phyloP scores from a whole-genome alignment of 2,797 vertebrate genomes.

The Mormyrus proboscirostris region DNA sequence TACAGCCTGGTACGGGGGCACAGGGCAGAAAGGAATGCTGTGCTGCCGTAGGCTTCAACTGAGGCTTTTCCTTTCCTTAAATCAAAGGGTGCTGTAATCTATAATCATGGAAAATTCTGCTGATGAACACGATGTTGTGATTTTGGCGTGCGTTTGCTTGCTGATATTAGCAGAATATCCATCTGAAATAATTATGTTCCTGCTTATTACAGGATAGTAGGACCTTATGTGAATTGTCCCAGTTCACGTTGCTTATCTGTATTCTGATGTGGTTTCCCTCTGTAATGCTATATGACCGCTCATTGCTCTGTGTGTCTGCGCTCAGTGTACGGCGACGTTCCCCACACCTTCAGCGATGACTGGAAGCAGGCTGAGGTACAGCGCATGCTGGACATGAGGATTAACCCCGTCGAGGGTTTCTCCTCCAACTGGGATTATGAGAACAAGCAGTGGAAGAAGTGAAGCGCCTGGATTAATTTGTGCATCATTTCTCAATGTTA shows the following conservation, averaged over 20 bases:
- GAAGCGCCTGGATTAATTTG: conserved; percentile 52
- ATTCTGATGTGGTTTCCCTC: background rate
- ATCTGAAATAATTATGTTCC: background rate
- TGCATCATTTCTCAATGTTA: conserved; percentile 53
- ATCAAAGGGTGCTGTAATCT: background rate
- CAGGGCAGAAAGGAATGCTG: background rate
- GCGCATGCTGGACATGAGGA: conserved; percentile 86
- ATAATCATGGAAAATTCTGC: background rate
- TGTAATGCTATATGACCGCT: background rate
- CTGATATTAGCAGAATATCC: background rate
- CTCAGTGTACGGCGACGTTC: conserved; percentile 78
- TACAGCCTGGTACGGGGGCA: background rate
- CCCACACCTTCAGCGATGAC: conserved; percentile 72
- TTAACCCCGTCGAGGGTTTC: conserved; percentile 75
- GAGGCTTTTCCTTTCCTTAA: background rate
- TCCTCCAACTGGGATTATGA: conserved; percentile 87
- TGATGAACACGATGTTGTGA: background rate
- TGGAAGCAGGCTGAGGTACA: conserved; percentile 75
- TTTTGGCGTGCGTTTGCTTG: background rate
- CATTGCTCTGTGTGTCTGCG: background rate
- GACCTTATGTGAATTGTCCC: background rate
- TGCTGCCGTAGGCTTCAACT: background rate
- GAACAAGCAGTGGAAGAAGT: conserved; percentile 94
- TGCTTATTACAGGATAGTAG: background rate
- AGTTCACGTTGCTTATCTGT: background rate